Evolutionary conservation across 2,113 vertebrate species (phyloP), one percentile per base, ranked within the genome.

Genomic region (Glaucomys volans): DNA sequence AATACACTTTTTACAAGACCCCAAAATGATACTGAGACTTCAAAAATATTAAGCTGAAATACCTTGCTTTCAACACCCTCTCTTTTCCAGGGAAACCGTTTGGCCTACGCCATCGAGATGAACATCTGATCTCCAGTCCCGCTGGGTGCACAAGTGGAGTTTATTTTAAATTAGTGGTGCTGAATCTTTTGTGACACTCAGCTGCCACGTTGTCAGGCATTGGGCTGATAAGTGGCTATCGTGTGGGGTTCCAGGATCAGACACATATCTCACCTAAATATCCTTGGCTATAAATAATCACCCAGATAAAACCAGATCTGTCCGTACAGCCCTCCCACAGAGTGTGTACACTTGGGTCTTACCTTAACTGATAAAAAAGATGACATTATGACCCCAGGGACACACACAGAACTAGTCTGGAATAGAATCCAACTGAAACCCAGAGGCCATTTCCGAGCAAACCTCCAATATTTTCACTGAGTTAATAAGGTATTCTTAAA

Each of bases 141-240:
- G 5, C 64, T 42, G 18, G 44, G 37, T 18, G 7, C 3, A 1
- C 37, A 72, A n/a, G 72, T 54, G 54, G 40, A 6, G 9, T 22
- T 82, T 91, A 57, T 88, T 87, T 91, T 77, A 62, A 76, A 90
- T 94, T 28, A 82, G 47, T 50, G 40, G 2, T 32, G 20, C 75
- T 54, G 75, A 47, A 8, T 85, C 20, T 69, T 89, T 67, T 28
- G 54, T 74, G 79, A 82, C 40, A 67, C 59, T 69, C 44, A 24
- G 26, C 30, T 74, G 0, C 52, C 26, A 0, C 28, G 20, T 59
- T 71, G 10, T 1, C 32, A 47, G 16, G 47, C 8, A 8, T 6
- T 13, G 32, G 64, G 57, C 47, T 67, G 32, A 30, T 72, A 71
- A 79, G n/a, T 3, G 11, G 40, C 12, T 42, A 13, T 67, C 22